Base-by-base conservation (phyloP, 2,797 vertebrate species). In the Tympanoctomys barrerae region DNA sequence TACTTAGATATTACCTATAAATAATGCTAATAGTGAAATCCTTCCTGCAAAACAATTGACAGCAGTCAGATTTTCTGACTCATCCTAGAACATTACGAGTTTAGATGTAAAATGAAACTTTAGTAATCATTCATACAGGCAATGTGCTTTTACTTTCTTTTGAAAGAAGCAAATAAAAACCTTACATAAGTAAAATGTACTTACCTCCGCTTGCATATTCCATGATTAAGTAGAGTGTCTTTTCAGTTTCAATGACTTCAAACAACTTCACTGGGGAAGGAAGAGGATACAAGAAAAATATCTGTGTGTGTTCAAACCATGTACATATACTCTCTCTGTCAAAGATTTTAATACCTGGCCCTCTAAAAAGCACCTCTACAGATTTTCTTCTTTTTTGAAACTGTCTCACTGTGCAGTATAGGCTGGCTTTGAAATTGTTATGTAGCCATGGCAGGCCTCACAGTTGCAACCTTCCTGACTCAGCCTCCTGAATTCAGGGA, bases 181-280 rank as follows among this genome's bases (percentile, higher is more conserved):
- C 22, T n/a, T 21, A 87, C n/a, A 62, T 66, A 95, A 62, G 86
- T 46, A 83, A 89, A 49, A 87, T 11, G 21, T 95, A 98, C 99
- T 99, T 98, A 99, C 99, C 99, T 98, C 99, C 99, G 75, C 99
- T 99, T 97, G 99, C 99, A 97, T 99, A 99, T 96, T 99, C 99
- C 99, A 99, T 99, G 98, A 99, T 99, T 98, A 99, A 99, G 98
- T 99, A 99, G 82, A 99, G 99, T 24, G 99, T 99, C 98, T 99
- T 99, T 98, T 99, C 99, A 3, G 99, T 99, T 99, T 99, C 99
- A 59, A 99, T 99, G 97, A 99, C 99, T 98, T 99, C 99, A 98
- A 99, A 99, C 97, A 99, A 99, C 98, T 99, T 99, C 97, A 99
- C 99, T 99, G 85, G 94, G 88, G 83, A 97, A 71, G n/a, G 19